Conservation (phyloP, 2,113 vertebrate genomes). For the Heterotis niloticus region DNA sequence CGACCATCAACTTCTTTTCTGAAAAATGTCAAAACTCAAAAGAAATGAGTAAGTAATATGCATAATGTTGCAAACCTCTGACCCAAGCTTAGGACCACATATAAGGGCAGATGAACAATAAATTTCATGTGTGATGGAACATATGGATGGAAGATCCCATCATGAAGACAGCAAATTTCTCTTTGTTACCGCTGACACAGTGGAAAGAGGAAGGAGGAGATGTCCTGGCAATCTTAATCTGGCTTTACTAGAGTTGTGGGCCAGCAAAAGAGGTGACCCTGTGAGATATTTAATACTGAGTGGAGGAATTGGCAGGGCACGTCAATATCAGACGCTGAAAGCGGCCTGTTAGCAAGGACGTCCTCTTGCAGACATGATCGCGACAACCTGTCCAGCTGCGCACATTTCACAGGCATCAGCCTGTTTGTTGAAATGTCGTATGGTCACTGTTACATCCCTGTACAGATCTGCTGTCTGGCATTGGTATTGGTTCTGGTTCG, state of each 20-base stretch:
- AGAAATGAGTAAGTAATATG: not conserved
- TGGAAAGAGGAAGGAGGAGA: not conserved
- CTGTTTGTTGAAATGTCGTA: not conserved
- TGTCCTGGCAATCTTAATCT: not conserved
- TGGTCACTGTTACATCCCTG: too few relatives aligned
- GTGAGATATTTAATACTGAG: not conserved
- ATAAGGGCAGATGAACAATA: too few relatives aligned
- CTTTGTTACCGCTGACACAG: not conserved
- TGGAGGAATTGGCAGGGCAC: not conserved
- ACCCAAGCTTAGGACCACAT: not conserved
- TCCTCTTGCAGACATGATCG: slow-evolving; percentile 32
- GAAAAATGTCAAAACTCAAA: not conserved
- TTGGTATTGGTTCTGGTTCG: too few relatives aligned
- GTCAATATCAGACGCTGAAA: not conserved
- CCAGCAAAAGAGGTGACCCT: not conserved
- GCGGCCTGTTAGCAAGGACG: slow-evolving; percentile 37
- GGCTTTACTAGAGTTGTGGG: slow-evolving; percentile 2
- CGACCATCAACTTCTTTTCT: not conserved
- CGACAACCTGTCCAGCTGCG: not conserved
- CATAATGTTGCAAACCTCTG: not conserved
- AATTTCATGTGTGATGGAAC: not conserved
- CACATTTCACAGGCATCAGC: too few relatives aligned
- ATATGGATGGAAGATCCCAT: not conserved
- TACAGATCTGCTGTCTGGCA: too few relatives aligned
- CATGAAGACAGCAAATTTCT: not conserved